Conservation (phyloP, 2,888 invertebrate genomes). For the Thymelicus acteon region DNA sequence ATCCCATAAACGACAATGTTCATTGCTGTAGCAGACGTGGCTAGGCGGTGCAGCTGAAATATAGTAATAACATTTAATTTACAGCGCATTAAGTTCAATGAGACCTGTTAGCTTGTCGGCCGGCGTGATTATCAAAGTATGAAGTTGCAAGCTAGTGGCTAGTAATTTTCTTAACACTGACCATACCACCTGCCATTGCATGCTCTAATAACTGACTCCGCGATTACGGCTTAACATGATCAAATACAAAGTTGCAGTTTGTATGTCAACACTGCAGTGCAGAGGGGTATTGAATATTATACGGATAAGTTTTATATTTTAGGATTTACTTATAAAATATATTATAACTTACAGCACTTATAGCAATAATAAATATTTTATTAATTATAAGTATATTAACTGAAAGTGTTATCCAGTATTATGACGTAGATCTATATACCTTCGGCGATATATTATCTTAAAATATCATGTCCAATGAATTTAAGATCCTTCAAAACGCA, state of each 20-base stretch:
- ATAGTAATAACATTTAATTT: constrained; percentile 38
- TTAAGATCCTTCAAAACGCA: not conserved
- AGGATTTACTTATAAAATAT: too few species aligned
- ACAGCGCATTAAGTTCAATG: constrained; percentile 33
- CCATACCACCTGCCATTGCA: constrained; percentile 62
- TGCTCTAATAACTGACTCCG: constrained; percentile 60
- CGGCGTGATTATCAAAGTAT: constrained; percentile 40
- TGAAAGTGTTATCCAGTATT: too few species aligned
- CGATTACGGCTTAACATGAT: constrained; percentile 55
- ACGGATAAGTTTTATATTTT: not conserved
- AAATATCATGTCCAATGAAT: too few species aligned
- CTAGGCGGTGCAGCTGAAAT: constrained; percentile 92
- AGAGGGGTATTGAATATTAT: not conserved
- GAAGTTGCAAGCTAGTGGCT: constrained; percentile 50
- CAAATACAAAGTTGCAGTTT: constrained; percentile 48
- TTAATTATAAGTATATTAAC: too few species aligned
- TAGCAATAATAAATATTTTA: too few species aligned
- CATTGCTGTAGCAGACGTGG: constrained; percentile 95
- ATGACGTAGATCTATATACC: too few species aligned
- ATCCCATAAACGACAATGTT: constrained; percentile 94
- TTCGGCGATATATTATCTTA: too few species aligned
- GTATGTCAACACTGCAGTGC: constrained; percentile 40
- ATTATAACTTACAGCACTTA: too few species aligned
- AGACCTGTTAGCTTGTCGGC: constrained; percentile 40
- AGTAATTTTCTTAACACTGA: constrained; percentile 65